phyloP scores from a whole-genome alignment of 1,140 invertebrate species.

The Apocrypta bakeri region DNA sequence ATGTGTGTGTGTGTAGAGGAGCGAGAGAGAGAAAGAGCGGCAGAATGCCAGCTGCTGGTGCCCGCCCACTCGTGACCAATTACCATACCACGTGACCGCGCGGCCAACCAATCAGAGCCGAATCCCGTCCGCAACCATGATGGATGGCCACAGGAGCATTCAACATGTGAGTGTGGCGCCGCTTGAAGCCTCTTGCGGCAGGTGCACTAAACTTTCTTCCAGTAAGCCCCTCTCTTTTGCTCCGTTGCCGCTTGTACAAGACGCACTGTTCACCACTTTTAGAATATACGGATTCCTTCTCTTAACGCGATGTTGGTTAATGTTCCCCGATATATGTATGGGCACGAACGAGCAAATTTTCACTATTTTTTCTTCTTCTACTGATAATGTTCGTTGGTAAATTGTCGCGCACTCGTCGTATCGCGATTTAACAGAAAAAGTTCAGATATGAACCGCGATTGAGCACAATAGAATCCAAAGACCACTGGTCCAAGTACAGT shows the following conservation, averaged over 20 bases:
- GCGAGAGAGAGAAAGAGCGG: conserved; percentile 44
- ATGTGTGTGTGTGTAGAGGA: background rate
- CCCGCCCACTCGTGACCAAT: conserved; percentile 75
- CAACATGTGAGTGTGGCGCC: conserved; percentile 74
- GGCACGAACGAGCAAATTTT: no score
- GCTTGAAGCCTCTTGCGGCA: conserved; percentile 66
- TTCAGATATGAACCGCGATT: no score
- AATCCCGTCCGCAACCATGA: conserved; percentile 76
- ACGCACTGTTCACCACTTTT: conserved; percentile 3
- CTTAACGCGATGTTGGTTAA: background rate
- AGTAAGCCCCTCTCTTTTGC: background rate
- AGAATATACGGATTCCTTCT: background rate
- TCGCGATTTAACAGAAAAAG: no score
- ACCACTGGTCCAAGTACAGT: no score
- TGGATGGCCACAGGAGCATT: conserved; percentile 75
- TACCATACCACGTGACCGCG: conserved; percentile 77
- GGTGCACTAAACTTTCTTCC: conserved; percentile 66
- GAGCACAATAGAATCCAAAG: no score
- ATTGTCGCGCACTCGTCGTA: no score
- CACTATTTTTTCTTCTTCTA: no score
- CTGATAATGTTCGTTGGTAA: no score
- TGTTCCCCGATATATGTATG: no score
- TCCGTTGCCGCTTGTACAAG: background rate
- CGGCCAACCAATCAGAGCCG: conserved; percentile 74
- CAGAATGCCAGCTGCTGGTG: conserved; percentile 61